Base-by-base conservation (phyloP, 53 echinoderm and acorn worm species). In the Zoroaster sp. region DNA sequence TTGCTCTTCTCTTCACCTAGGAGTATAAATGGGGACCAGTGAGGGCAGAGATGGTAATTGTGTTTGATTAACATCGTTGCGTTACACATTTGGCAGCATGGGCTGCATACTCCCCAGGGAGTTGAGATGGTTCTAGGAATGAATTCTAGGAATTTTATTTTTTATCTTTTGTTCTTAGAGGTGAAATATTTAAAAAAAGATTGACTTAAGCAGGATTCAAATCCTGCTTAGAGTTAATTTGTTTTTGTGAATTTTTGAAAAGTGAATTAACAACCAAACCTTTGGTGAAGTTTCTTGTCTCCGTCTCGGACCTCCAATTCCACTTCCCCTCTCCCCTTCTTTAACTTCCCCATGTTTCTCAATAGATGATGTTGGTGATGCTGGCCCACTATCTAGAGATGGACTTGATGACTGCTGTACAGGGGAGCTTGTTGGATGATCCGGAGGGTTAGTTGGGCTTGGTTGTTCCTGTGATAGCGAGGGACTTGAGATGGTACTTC, bases 401-500 rank as follows among this genome's bases (percentile, higher is more conserved):
- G 81, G 67, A 43, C 81, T 81, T 65, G 67, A 17, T 59, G 72
- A 73, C 67, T 83, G 90, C 75, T 91, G 91, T 15, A 35, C 13
- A 8, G 72, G 65, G 74, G 55, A 65, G 59, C 8, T 74, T 71
- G 36, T n/a, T 25, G 74, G 21, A 10, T 18, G 46, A 37, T 73
- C 80, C 17, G 92, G 92, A 39, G 81, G 66, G 23, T 82, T 75
- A 18, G 88, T 52, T 54, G 87, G 74, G 76, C 75, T 92, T 5
- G 67, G 37, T 0, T 15, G 51, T 80, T 89, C 40, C 80, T 39
- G 73, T 31, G 83, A 92, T 3, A 88, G n/a, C n/a, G n/a, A 74
- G 77, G 92, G 52, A 59, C 91, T 91, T 31, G 92, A 81, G 38
- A 88, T 66, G 32, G 63, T 77, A 67, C 86, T 91, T 13, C 67